Evolutionary conservation across 2,113 vertebrate genomes (phyloP), one percentile per base, ranked within the genome.

Genomic region (Syrrhaptes paradoxus): DNA sequence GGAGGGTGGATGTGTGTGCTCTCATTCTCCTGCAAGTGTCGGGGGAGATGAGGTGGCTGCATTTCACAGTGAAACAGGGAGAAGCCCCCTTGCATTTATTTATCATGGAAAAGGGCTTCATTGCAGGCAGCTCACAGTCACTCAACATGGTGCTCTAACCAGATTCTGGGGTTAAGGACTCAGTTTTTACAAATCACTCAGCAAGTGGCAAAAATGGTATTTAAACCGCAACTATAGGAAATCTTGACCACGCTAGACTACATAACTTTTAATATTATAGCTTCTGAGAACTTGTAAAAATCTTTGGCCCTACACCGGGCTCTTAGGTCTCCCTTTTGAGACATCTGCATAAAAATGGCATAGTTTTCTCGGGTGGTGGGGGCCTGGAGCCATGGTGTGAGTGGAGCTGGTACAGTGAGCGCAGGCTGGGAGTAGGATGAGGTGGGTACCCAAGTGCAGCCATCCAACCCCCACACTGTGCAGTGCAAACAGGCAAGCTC

Each of bases 391-490:
- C 1, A 8, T 2, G 4, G 12, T 8, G 2, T 13, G 21, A 24
- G 46, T 2, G 4, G 72, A 57, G 7, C 36, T 65, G 38, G 28
- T 45, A 21, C 11, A 28, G 52, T 4, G 3, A 26, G 34, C 32
- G 55, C 25, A 52, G 45, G 29, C 32, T 66, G 34, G 29, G 20
- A 70, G 7, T 7, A 8, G 13, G 6, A 18, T 3, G 10, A 5
- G 0, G 0, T 29, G 32, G 20, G 16, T 32, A 45, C 22, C 10
- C 2, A 4, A 25, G 13, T 22, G 45, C 20, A 70, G 10, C 4
- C 11, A 8, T 24, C 59, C 29, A 71, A 21, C 14, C 8, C 38
- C 22, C 0, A 1, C 0, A 0, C 49, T 32, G 17, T 51, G 6
- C 19, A 22, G 31, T 22, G 38, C 20, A 49, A 59, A n/a, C 2